Percentiles rank a stretch among this genome's conserved stretches.
Conservation (phyloP, 2,113 vertebrate genomes). For the Suncus etruscus region DNA sequence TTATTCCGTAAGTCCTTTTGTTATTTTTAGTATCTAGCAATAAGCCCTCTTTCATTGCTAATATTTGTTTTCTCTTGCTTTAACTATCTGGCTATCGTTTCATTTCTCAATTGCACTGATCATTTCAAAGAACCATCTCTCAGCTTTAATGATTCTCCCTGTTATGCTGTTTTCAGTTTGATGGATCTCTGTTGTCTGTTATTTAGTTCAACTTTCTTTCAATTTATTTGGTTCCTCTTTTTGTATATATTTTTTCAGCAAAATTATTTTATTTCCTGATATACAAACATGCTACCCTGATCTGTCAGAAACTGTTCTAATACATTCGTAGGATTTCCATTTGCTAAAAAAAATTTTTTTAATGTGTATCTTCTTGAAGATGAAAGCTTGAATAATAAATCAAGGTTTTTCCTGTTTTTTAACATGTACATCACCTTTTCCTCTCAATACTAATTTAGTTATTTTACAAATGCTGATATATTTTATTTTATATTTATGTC, state of each 20-base stretch:
- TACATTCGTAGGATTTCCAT: too few species aligned
- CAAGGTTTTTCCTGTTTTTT: slow-evolving; percentile 14
- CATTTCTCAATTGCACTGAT: slow-evolving; percentile 1
- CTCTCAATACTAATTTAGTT: not conserved
- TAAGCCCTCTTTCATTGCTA: not conserved
- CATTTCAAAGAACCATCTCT: slow-evolving; percentile 32
- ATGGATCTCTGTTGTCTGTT: slow-evolving; percentile 24
- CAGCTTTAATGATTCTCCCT: slow-evolving; percentile 18
- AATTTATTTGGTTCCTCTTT: not conserved
- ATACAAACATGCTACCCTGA: too few species aligned
- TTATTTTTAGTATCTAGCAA: not conserved
- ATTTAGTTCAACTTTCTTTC: not conserved
- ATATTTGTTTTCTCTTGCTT: not conserved
- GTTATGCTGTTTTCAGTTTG: not conserved
- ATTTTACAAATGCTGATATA: not conserved
- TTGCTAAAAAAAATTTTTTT: too few species aligned
- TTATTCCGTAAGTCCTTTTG: not conserved
- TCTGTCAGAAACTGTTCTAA: too few species aligned
- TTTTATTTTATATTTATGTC: not conserved
- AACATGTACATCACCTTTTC: slow-evolving; percentile 18
- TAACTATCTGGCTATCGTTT: not conserved
- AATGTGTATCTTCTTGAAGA: not conserved
- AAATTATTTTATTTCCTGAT: too few species aligned
- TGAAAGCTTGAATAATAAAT: not conserved
- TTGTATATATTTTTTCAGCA: not conserved